phyloP scores from a whole-genome alignment of 2,797 vertebrate species.

The Scomberomorus guttatus region DNA sequence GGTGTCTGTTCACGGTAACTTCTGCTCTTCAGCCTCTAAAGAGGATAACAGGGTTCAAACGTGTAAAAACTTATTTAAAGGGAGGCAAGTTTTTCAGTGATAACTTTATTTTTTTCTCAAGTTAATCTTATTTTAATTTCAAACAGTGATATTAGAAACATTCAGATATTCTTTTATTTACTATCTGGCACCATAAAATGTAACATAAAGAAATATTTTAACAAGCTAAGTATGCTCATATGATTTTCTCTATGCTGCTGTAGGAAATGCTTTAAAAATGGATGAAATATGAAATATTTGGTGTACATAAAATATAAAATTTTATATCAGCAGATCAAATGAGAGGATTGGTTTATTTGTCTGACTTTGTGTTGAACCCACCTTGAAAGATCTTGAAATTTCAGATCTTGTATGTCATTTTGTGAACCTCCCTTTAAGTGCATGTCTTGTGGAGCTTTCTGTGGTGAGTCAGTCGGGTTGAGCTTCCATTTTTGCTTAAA shows the following conservation, averaged over 20 bases:
- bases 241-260: neutral
- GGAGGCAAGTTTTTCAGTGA: neutral
- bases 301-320: neutral
- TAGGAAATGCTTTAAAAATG: neutral
- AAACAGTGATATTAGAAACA: neutral
- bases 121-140: neutral
- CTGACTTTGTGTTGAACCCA: neutral
- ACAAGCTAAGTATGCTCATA: neutral
- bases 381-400: too few relatives aligned
- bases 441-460: neutral
- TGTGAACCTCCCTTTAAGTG: neutral
- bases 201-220: neutral
- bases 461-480: neutral
- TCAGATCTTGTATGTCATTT: neutral
- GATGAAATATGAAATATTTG: neutral
- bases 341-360: neutral
- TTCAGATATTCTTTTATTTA: neutral
- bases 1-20: conserved; percentile 67
- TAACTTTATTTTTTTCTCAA: neutral
- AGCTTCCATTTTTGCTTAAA: neutral
- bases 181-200: neutral
- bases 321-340: neutral
- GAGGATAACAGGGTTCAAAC: neutral
- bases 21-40: conserved; percentile 66
- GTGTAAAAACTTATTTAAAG: neutral